Percentiles rank a stretch among this genome's conserved stretches.
Conservation (phyloP, 2,888 invertebrate species). For the Oxyscelio sp. region DNA sequence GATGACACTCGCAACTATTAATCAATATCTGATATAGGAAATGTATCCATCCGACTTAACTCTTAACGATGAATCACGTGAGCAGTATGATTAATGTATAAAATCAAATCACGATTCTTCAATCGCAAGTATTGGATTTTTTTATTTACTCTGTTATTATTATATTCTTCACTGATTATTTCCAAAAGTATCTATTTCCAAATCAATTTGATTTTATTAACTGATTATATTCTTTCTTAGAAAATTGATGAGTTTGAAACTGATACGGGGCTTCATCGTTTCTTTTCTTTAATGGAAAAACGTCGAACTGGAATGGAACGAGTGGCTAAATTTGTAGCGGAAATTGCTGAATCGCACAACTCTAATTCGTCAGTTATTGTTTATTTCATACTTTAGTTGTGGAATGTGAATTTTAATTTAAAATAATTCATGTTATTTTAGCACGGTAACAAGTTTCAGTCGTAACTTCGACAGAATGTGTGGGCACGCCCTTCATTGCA, state of each 20-base stretch:
- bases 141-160: constrained; percentile 23
- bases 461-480: constrained; percentile 64
- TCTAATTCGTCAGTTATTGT: neutral
- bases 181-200: constrained; percentile 19
- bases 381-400: neutral
- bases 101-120: constrained; percentile 39
- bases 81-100: constrained; percentile 31
- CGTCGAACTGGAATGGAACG: neutral
- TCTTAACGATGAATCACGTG: constrained; percentile 45
- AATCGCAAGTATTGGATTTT: constrained; percentile 24
- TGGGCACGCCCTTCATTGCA: constrained; percentile 76
- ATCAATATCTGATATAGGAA: constrained; percentile 63
- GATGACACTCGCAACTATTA: constrained; percentile 59
- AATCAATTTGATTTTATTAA: constrained; percentile 23
- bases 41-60: constrained; percentile 34
- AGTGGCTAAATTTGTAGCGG: no score
- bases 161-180: constrained; percentile 15
- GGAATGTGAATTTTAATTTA: constrained; percentile 17
- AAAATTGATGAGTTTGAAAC: neutral
- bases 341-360: neutral
- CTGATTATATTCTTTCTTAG: neutral
- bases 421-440: constrained; percentile 69
- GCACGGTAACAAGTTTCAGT: constrained; percentile 60
- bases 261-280: neutral
- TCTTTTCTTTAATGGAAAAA: neutral